These are phyloP conservation scores for Dryococelus australis DNA, from an alignment of 2,888 invertebrate species.

Conservation along the genomic window DNA sequence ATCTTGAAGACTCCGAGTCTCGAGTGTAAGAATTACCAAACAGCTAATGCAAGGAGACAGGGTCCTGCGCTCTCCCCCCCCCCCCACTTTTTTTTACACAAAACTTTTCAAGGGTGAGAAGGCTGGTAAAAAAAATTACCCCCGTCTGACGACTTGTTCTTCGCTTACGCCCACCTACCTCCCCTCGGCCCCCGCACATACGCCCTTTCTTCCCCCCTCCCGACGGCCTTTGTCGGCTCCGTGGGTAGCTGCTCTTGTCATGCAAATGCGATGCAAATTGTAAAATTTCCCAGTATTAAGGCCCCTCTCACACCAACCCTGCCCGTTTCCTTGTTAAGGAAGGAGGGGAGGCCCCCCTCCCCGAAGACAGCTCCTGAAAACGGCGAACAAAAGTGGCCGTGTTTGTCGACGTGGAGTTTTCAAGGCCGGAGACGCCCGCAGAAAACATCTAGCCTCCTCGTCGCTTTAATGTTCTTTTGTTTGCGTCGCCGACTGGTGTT, in stretches of 20 bases:
- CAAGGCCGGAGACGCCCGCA: neutral
- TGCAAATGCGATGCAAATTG: neutral
- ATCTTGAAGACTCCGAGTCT: neutral
- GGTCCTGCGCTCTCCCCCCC: neutral
- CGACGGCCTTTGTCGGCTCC: neutral
- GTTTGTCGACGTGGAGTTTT: neutral
- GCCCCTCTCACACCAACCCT: neutral
- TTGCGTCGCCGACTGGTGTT: neutral
- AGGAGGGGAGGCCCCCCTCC: neutral
- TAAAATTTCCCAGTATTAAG: neutral
- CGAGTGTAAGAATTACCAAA: neutral
- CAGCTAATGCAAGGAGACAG: neutral
- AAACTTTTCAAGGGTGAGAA: neutral
- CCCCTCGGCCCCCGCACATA: too few species aligned
- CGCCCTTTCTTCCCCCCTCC: too few species aligned
- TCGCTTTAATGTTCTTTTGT: neutral
- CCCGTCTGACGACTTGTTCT: neutral
- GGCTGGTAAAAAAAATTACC: neutral
- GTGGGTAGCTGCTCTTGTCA: neutral
- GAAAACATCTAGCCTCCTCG: neutral
- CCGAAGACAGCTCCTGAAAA: neutral
- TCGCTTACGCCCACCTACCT: too few species aligned
- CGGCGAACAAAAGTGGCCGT: conserved; percentile 5
- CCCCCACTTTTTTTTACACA: too few species aligned
- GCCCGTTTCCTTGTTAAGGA: too few species aligned